These are phyloP conservation scores for Rhineura floridana DNA, from an alignment of 2,113 vertebrate species.

Conservation along the genomic window DNA sequence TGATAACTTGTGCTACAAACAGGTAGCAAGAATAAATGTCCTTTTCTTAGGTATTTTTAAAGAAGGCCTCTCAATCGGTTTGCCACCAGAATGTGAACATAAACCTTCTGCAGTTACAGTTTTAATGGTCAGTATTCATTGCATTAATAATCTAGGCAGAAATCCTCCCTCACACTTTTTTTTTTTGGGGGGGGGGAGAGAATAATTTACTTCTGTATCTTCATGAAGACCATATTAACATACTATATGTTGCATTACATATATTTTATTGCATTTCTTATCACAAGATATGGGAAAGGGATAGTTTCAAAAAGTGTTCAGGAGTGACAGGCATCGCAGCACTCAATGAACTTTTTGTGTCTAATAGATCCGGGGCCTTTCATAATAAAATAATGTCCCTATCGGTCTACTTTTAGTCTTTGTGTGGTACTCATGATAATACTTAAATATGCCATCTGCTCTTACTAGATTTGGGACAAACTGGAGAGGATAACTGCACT, in stretches of 20 bases:
- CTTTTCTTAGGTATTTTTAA: neutral
- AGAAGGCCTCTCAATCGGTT: constrained; percentile 3
- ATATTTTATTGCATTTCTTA: neutral
- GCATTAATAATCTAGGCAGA: neutral
- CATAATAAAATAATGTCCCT: neutral
- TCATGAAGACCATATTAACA: neutral
- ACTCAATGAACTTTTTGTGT: neutral
- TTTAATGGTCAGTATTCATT: too few species aligned
- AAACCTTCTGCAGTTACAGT: neutral
- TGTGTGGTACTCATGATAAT: neutral
- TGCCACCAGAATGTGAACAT: constrained; percentile 3
- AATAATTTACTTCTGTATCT: neutral
- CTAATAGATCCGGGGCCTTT: neutral
- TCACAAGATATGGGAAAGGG: neutral
- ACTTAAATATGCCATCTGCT: neutral
- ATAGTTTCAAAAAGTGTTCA: neutral
- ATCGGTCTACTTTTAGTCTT: too few species aligned
- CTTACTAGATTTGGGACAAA: neutral
- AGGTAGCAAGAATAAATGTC: neutral
- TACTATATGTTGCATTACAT: neutral
- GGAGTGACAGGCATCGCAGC: neutral
- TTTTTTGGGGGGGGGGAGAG: neutral
- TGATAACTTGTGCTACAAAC: constrained; percentile 7
- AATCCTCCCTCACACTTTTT: neutral
- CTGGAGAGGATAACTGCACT: neutral